Conservation (phyloP, 2,888 invertebrate genomes). For the Sclerodermus sp. region DNA sequence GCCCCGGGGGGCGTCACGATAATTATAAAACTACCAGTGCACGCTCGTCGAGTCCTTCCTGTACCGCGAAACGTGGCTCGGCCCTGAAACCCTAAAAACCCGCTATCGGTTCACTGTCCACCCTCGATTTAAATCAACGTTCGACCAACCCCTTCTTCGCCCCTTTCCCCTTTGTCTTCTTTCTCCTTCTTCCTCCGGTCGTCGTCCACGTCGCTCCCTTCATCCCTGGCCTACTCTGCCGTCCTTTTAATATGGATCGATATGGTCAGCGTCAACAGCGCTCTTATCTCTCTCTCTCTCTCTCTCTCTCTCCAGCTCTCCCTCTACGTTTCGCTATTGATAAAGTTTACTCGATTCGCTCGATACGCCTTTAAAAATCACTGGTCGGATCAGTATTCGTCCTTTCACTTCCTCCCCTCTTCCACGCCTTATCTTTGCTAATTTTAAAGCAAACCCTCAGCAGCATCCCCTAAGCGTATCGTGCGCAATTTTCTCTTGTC, state of each 20-base stretch:
- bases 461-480: too few relatives aligned
- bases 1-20: constrained; percentile 45
- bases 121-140: constrained; percentile 32
- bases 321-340: too few relatives aligned
- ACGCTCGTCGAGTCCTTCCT: constrained; percentile 23
- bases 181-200: neutral
- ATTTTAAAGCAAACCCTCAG: too few relatives aligned
- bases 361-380: too few relatives aligned
- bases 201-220: neutral
- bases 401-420: too few relatives aligned
- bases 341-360: too few relatives aligned
- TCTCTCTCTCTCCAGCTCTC: neutral
- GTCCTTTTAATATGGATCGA: neutral
- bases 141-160: constrained; percentile 14
- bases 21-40: constrained; percentile 47
- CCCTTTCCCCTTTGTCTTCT: constrained; percentile 6
- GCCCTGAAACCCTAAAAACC: constrained; percentile 28
- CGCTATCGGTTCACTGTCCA: constrained; percentile 18
- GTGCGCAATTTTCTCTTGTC: too few relatives aligned
- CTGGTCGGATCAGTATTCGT: too few relatives aligned
- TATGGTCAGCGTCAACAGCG: neutral
- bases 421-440: too few relatives aligned
- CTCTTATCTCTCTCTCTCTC: neutral
- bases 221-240: neutral
- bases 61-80: constrained; percentile 25